Base-by-base conservation (phyloP, 2,888 invertebrate species). In the Carabus problematicus region DNA sequence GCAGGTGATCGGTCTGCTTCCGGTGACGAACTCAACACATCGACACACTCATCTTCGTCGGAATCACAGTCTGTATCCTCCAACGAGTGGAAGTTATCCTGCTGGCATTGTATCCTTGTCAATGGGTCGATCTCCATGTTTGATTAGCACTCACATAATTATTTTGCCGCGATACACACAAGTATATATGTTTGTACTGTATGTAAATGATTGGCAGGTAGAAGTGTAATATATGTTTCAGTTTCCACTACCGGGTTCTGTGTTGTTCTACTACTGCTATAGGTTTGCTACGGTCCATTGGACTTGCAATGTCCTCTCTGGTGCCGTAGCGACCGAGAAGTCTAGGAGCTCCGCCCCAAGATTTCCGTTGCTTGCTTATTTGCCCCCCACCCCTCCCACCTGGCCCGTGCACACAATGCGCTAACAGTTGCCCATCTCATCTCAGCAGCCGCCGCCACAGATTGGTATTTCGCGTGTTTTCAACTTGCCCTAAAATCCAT, bases 401-500 rank as follows among this genome's bases (percentile, higher is more conserved):
- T 19, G 52, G n/a, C 52, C 12, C 18, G 14, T 19, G 52, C 18
- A 52, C 52, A 52, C 11, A 19, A 52, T 52, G 52, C 19, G 52
- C 45, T 56, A 54, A 55, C 56, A 55, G 64, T 64, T 59, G 41
- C 59, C 64, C 64, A 55, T 42, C 64, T 55, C 64, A 56, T 63
- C 63, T 63, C 41, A 49, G 63, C 41, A 63, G 63, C 63, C 77
- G 76, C 78, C 78, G 77, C 76, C 75, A 76, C 78, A 81, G 81
- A 81, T 81, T 81, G 81, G 80, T 79, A 78, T 79, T 79, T 81
- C 77, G 81, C 81, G 81, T 81, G 81, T 78, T 78, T 76, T 76
- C 78, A 77, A 75, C 76, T 74, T 75, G 73, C 77, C 77, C 76
- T 77, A 77, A 79, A 79, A 79, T 79, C 78, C 77, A 80, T 79